A percentile compares a stretch with the other conserved stretches of the same genome.
Conservation (phyloP, 2,797 vertebrate species). For the Bradypodion ventrale region DNA sequence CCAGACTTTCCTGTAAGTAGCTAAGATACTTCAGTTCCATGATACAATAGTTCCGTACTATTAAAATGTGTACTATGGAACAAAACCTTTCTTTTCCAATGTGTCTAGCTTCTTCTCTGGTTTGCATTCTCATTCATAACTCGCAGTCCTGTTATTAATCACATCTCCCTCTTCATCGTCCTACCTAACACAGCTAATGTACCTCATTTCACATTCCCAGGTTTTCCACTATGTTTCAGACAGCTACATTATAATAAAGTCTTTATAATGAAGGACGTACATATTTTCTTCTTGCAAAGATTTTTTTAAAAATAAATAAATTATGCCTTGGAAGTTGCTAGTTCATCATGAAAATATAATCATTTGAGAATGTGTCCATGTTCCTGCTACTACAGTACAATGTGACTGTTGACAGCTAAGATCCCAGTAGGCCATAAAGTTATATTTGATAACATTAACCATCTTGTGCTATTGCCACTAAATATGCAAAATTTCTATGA, state of each 20-base stretch:
- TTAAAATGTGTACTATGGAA: neutral
- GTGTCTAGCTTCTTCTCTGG: neutral
- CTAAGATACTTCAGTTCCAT: neutral
- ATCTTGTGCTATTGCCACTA: neutral
- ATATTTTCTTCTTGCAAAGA: neutral
- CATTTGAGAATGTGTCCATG: neutral
- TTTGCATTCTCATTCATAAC: neutral
- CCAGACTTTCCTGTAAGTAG: neutral
- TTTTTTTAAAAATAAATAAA: neutral
- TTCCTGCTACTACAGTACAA: neutral
- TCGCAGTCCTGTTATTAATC: neutral
- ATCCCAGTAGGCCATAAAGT: neutral
- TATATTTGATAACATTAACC: neutral
- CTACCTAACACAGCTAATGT: neutral
- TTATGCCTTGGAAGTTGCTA: neutral
- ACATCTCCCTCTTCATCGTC: neutral
- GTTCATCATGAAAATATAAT: neutral
- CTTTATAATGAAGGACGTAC: neutral
- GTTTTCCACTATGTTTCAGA: neutral
- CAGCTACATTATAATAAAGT: neutral
- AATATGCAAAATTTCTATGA: neutral
- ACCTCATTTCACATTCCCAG: no score
- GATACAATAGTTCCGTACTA: neutral
- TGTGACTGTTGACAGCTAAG: neutral
- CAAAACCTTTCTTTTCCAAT: neutral